Evolutionary conservation across 2,888 invertebrate species (phyloP).

Genomic region (Biston betularia): DNA sequence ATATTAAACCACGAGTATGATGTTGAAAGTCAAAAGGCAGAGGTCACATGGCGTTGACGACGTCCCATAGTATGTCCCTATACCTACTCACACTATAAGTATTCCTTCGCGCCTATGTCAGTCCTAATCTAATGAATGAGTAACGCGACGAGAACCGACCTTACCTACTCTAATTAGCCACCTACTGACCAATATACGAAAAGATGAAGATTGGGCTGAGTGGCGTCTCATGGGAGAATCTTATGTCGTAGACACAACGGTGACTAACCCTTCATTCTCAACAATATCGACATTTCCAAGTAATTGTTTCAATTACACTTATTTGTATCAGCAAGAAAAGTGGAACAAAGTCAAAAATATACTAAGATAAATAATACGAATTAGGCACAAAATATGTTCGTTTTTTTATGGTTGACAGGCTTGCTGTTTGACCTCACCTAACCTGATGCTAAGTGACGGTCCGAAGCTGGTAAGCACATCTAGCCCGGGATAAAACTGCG

Average conservation of each 20-base stretch:
- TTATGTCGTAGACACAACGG: not conserved
- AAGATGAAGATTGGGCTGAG: too few relatives aligned
- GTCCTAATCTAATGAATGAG: conserved; percentile 4
- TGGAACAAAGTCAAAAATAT: too few relatives aligned
- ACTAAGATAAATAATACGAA: too few relatives aligned
- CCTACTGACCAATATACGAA: not conserved
- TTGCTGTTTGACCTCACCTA: too few relatives aligned
- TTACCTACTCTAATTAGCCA: not conserved
- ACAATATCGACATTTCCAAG: not conserved
- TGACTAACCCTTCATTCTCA: not conserved
- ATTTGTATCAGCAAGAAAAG: too few relatives aligned
- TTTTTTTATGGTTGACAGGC: too few relatives aligned
- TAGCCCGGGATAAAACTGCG: too few relatives aligned
- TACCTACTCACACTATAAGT: conserved; percentile 21
- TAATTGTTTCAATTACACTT: not conserved
- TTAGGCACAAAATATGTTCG: too few relatives aligned
- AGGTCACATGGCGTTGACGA: conserved; percentile 56
- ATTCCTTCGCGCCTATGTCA: conserved; percentile 1
- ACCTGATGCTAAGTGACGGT: too few relatives aligned
- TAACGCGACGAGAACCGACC: not conserved
- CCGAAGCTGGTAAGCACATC: too few relatives aligned
- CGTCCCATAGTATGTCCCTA: conserved; percentile 6
- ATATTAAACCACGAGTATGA: conserved; percentile 57
- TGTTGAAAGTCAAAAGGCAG: conserved; percentile 62
- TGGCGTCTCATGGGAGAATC: too few relatives aligned